phyloP scores from a whole-genome alignment of 2,888 invertebrate genomes.

The Siphonodentalium dalli region DNA sequence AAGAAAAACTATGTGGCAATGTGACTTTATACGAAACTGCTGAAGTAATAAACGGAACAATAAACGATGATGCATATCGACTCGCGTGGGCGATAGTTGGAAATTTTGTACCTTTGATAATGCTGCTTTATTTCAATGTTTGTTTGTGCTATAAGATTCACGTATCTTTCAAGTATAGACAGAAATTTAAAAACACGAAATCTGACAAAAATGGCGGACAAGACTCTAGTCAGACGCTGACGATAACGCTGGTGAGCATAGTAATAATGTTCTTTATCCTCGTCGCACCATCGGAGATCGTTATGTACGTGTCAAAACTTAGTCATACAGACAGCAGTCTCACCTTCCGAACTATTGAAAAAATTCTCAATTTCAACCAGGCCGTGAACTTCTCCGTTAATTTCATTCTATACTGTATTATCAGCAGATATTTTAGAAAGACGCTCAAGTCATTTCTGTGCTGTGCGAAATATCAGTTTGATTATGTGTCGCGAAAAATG shows the following conservation, averaged over 20 bases:
- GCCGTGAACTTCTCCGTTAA: slow-evolving; percentile 80
- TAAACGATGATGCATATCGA: slow-evolving; percentile 45
- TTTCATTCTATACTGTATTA: slow-evolving; percentile 80
- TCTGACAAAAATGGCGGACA: slow-evolving; percentile 29
- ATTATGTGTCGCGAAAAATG: slow-evolving; percentile 22
- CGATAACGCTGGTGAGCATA: slow-evolving; percentile 57
- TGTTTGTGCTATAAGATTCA: slow-evolving; percentile 55
- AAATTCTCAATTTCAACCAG: slow-evolving; percentile 76
- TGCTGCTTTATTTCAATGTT: slow-evolving; percentile 57
- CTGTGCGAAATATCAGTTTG: slow-evolving; percentile 33
- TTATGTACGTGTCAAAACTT: slow-evolving; percentile 43
- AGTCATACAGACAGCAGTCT: slow-evolving; percentile 43
- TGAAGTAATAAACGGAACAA: slow-evolving; percentile 36
- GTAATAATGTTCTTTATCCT: slow-evolving; percentile 60
- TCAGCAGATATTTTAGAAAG: slow-evolving; percentile 79
- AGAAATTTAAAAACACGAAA: slow-evolving; percentile 37
- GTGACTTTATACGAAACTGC: slow-evolving; percentile 30
- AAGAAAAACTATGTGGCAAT: slow-evolving; percentile 28
- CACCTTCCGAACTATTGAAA: slow-evolving; percentile 49
- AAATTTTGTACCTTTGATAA: slow-evolving; percentile 50
- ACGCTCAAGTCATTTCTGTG: slow-evolving; percentile 65
- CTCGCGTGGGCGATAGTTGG: slow-evolving; percentile 52
- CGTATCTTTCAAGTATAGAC: slow-evolving; percentile 48
- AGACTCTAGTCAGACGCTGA: slow-evolving; percentile 53
- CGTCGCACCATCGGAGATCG: slow-evolving; percentile 59